A percentile compares a stretch with the other conserved stretches of the same genome.
Conservation (phyloP, 2,797 vertebrate species). For the Falco novaeseelandiae region DNA sequence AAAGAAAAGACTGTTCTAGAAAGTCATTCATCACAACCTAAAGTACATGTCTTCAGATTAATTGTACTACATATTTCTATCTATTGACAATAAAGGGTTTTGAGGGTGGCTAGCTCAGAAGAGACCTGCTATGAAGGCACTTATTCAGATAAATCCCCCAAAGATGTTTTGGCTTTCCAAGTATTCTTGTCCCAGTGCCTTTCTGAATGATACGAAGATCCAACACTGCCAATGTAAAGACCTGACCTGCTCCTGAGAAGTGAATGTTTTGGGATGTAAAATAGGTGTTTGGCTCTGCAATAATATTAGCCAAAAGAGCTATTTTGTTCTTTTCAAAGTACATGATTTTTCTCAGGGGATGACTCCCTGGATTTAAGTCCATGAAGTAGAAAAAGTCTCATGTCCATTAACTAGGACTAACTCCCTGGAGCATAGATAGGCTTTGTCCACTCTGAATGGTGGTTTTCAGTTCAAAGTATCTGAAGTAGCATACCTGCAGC, state of each 20-base stretch:
- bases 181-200: neutral
- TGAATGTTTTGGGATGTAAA: neutral
- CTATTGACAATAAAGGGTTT: neutral
- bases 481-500: neutral
- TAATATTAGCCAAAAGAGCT: neutral
- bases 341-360: neutral
- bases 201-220: neutral
- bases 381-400: neutral
- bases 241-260: neutral
- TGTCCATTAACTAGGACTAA: neutral
- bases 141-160: neutral
- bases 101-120: neutral
- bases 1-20: neutral
- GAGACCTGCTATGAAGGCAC: neutral
- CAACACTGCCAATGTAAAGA: neutral
- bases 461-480: neutral
- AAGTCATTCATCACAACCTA: neutral
- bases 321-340: neutral
- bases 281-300: neutral
- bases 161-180: neutral
- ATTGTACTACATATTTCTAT: neutral
- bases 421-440: neutral
- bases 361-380: neutral
- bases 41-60: neutral
- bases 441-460: neutral